Evolutionary conservation across 2,888 invertebrate species (phyloP).

Genomic region (Odontocolon sp.): DNA sequence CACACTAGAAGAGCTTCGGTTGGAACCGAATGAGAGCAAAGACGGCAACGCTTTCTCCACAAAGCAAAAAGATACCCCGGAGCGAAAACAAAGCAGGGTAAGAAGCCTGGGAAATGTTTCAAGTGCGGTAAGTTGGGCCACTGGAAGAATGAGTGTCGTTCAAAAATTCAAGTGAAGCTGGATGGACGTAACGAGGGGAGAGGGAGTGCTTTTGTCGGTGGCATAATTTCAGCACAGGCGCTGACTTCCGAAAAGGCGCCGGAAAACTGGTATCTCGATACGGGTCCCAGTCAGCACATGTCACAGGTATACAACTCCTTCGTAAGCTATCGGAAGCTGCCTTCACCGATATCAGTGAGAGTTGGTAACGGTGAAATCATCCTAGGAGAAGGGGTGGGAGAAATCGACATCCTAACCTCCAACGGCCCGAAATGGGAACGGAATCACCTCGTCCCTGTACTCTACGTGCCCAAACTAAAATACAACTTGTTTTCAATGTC

Average conservation of each 20-base stretch:
- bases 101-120: constrained; percentile 32
- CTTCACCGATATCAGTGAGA: background rate
- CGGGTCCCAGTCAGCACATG: constrained; percentile 41
- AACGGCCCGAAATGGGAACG: background rate
- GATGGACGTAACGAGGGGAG: background rate
- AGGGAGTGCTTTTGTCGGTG: background rate
- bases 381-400: background rate
- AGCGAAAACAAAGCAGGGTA: background rate
- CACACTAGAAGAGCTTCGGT: constrained; percentile 28
- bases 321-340: background rate
- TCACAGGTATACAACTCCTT: constrained; percentile 10
- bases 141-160: constrained; percentile 29
- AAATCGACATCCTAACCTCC: background rate
- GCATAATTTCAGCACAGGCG: background rate
- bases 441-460: background rate
- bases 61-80: too few species aligned
- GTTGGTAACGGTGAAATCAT: constrained; percentile 11
- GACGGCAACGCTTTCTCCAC: constrained; percentile 13
- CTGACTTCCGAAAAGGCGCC: background rate
- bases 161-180: background rate
- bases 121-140: constrained; percentile 57
- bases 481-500: background rate
- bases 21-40: background rate
- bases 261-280: constrained; percentile 21
- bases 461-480: background rate